phyloP scores from a whole-genome alignment of 2,888 invertebrate species.

The Calameuta pallipes region DNA sequence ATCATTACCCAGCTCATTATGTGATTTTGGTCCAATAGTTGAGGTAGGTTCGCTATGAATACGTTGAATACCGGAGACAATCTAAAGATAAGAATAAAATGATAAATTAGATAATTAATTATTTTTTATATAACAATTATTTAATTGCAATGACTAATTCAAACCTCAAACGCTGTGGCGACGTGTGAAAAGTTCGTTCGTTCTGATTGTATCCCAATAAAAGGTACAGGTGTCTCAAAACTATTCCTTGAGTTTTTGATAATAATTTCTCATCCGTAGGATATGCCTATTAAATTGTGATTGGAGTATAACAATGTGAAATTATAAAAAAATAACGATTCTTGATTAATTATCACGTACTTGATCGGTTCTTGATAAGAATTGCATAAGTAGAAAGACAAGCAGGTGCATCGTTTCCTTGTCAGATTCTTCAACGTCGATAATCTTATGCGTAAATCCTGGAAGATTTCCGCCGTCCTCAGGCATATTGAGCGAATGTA shows the following conservation, averaged over 20 bases:
- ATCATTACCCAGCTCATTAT: constrained; percentile 90
- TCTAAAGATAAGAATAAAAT: constrained; percentile 66
- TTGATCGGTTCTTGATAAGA: constrained; percentile 84
- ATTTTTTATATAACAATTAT: constrained; percentile 3
- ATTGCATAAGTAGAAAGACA: constrained; percentile 97
- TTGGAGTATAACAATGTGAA: not conserved
- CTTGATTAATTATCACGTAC: constrained; percentile 45
- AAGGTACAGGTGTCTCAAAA: constrained; percentile 90
- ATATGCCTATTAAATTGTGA: constrained; percentile 71
- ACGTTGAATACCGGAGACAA: constrained; percentile 95
- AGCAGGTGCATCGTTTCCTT: constrained; percentile 94
- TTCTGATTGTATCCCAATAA: constrained; percentile 92
- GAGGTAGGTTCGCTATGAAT: constrained; percentile 92
- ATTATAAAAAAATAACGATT: not conserved
- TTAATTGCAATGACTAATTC: constrained; percentile 15
- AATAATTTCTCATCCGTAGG: constrained; percentile 88
- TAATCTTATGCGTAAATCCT: constrained; percentile 84
- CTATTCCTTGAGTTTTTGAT: constrained; percentile 85
- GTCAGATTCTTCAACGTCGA: constrained; percentile 95
- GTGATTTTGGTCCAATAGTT: constrained; percentile 95
- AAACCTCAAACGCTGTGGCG: constrained; percentile 86
- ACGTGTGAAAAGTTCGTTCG: constrained; percentile 91
- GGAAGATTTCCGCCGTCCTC: constrained; percentile 79
- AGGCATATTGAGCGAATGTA: constrained; percentile 84
- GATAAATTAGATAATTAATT: not conserved